phyloP scores from a whole-genome alignment of 2,113 vertebrate genomes.

The Marmota monax region DNA sequence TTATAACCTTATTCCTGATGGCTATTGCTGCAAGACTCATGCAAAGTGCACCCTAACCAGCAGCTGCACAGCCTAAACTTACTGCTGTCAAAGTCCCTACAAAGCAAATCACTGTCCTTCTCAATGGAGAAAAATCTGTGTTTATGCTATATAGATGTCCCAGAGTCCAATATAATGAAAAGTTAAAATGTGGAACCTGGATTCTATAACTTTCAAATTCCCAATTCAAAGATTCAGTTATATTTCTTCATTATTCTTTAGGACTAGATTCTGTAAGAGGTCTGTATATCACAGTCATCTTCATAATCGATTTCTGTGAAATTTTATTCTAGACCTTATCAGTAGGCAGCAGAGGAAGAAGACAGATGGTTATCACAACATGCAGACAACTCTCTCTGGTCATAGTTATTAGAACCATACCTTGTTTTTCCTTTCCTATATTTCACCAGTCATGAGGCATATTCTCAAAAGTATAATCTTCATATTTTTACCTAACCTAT shows the following conservation, averaged over 20 bases:
- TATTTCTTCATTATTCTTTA: neutral
- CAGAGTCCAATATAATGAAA: neutral
- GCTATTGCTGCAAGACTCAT: neutral
- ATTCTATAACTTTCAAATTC: neutral
- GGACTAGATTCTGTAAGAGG: neutral
- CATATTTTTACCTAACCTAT: neutral
- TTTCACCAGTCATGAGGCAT: neutral
- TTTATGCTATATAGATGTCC: neutral
- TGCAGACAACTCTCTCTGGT: neutral
- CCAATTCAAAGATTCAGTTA: neutral
- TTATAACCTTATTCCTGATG: neutral
- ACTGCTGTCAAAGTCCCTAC: neutral
- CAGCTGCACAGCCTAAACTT: neutral
- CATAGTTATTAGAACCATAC: neutral
- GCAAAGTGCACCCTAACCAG: neutral
- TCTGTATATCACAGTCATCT: neutral
- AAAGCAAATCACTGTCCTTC: neutral
- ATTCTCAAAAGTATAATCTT: neutral
- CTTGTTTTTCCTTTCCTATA: neutral
- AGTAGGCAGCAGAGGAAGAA: neutral
- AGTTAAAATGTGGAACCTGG: neutral
- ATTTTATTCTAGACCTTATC: neutral
- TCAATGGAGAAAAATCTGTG: neutral
- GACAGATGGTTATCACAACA: neutral
- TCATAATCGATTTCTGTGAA: neutral